Conservation (phyloP, 2,797 vertebrate genomes). For the Lerista edwardsae region DNA sequence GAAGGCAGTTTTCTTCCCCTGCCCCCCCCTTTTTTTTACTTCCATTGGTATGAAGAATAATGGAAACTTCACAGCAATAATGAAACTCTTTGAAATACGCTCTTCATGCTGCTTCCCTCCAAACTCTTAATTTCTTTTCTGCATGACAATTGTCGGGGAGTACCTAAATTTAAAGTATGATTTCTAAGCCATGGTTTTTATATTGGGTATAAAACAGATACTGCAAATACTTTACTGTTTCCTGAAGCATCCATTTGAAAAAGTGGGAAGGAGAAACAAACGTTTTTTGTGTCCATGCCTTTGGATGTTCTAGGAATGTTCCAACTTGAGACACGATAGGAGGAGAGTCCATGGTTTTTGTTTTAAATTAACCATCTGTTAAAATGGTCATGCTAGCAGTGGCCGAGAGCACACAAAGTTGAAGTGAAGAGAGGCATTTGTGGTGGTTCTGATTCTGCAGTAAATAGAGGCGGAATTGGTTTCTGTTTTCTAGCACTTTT, state of each 20-base stretch:
- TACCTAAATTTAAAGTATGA: background rate
- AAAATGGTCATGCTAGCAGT: background rate
- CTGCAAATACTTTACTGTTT: background rate
- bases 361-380: background rate
- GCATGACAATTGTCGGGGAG: background rate
- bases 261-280: background rate
- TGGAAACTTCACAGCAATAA: background rate
- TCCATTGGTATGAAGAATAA: background rate
- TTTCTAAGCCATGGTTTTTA: background rate
- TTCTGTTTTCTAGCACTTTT: background rate
- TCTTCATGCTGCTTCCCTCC: background rate
- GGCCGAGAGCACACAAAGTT: background rate
- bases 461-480: background rate
- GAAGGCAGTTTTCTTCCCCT: background rate
- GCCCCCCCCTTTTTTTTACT: background rate
- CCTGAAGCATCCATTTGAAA: background rate
- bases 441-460: background rate
- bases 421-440: background rate
- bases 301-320: background rate
- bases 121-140: background rate
- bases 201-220: background rate
- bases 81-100: background rate
- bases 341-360: background rate
- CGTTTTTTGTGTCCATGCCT: background rate
- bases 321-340: background rate